A percentile compares a stretch with the other conserved stretches of the same genome.
These are phyloP conservation scores for Thalpophila matura DNA, from an alignment of 2,888 invertebrate species.

Conservation along the genomic window DNA sequence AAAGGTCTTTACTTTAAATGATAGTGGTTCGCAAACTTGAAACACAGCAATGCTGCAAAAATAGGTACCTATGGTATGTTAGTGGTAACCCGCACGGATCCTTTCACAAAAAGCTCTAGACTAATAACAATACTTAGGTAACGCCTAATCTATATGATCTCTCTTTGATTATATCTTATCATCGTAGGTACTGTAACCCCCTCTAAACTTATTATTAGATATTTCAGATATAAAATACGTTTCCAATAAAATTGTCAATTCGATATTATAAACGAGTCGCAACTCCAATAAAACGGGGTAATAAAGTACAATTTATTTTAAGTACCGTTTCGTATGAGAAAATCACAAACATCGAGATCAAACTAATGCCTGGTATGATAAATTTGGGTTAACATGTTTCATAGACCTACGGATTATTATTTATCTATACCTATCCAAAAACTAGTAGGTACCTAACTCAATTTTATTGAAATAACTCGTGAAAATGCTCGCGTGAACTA, in stretches of 20 bases:
- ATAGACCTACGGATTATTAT: not conserved
- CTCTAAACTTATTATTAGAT: not conserved
- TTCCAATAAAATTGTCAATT: slow-evolving; percentile 18
- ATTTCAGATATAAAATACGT: not conserved
- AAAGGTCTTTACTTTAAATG: too few species aligned
- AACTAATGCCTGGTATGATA: not conserved
- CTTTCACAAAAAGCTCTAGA: too few species aligned
- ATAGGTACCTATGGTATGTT: too few species aligned
- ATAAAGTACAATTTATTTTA: slow-evolving; percentile 30
- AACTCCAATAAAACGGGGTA: slow-evolving; percentile 32
- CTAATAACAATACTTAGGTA: too few species aligned
- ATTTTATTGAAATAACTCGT: too few species aligned
- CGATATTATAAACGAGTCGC: slow-evolving; percentile 1
- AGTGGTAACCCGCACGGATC: too few species aligned
- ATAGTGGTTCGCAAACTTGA: too few species aligned
- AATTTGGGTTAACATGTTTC: not conserved
- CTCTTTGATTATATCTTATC: too few species aligned
- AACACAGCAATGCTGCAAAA: too few species aligned
- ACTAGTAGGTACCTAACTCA: not conserved
- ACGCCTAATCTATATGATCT: too few species aligned
- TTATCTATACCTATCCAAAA: not conserved
- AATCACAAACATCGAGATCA: slow-evolving; percentile 5
- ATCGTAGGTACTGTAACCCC: not conserved
- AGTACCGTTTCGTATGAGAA: slow-evolving; percentile 1
- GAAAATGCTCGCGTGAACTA: too few species aligned